Evolutionary conservation across 2,113 vertebrate species (phyloP).

Genomic region (Xyliphius kryptos): DNA sequence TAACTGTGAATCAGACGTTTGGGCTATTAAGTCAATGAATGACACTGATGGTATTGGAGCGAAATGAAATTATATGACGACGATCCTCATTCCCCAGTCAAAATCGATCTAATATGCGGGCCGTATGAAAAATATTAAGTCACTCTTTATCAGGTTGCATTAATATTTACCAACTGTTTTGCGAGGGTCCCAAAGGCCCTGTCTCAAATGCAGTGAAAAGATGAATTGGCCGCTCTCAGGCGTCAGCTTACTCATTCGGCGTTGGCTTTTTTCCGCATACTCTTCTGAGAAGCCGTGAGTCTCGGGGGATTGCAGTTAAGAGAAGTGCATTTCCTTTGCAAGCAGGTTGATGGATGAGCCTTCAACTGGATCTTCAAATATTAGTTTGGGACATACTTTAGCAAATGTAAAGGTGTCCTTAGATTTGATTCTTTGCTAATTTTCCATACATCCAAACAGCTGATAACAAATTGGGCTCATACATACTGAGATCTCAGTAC

Average conservation of each 20-base stretch:
- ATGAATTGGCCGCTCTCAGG: conserved; percentile 16
- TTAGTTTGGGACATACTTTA: not conserved
- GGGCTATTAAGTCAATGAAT: too few relatives aligned
- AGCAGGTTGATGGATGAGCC: conserved; percentile 22
- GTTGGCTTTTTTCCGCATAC: conserved; percentile 21
- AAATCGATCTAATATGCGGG: too few relatives aligned
- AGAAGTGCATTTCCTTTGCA: conserved; percentile 20
- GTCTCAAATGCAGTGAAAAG: conserved; percentile 30
- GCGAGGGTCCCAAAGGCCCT: conserved; percentile 26
- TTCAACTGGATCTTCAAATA: conserved; percentile 1
- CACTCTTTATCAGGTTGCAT: conserved; percentile 35
- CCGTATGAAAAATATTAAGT: conserved; percentile 38
- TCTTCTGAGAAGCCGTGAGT: not conserved
- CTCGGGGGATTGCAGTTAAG: conserved; percentile 28
- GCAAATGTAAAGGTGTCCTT: not conserved
- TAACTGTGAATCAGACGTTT: too few relatives aligned
- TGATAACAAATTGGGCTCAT: too few relatives aligned
- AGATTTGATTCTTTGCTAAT: too few relatives aligned
- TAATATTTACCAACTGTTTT: conserved; percentile 36
- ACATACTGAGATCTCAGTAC: too few relatives aligned
- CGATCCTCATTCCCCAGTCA: too few relatives aligned
- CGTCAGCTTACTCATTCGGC: conserved; percentile 17
- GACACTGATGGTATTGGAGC: not conserved
- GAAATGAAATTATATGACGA: too few relatives aligned
- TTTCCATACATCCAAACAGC: too few relatives aligned